Base-by-base conservation (phyloP, 2,888 invertebrate species). In the Diachrysia chrysitis region DNA sequence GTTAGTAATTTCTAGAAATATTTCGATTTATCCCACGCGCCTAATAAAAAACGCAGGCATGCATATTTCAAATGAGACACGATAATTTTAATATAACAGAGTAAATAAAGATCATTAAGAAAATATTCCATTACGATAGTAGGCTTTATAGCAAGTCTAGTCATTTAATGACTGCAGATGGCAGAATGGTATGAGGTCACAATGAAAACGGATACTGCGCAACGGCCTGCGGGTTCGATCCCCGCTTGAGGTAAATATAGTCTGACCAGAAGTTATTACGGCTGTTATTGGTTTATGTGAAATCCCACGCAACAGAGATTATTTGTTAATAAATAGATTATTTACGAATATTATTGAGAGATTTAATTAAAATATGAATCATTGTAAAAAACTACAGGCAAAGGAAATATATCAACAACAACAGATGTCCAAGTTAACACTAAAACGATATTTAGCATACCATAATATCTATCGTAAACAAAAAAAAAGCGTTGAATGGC, bases 401-500 rank as follows among this genome's bases (percentile, higher is more conserved):
- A 17, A 17, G 19, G 10, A 19, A 48, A 19, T 19, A 19, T 16
- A 9, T 10, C 3, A 42, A 37, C 46, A 46, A 46, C 9, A 46
- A 46, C 46, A 66, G 17, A 29, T n/a, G n/a, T 35, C 12, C 19
- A 17, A 48, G 58, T 42, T 58, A 57, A 61, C 35, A 37, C 6
- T 57, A 54, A 61, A 53, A 54, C 32, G 25, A 51, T 35, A 54
- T 48, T 61, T 55, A 46, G 7, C 61, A 56, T 59, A 37, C 51
- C 48, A 42, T 46, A 48, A 51, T 48, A 32, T 74, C 71, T 69
- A 64, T 66, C 56, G 67, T 65, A 68, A 21, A 66, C 35, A n/a
- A n/a, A 73, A 53, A 48, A 76, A 67, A 61, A 66, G 54, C 32
- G 42, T 54, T 37, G 51, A 63, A 67, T 57, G 9, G 63, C 55